phyloP scores from a whole-genome alignment of 2,888 invertebrate genomes.

The Dinocampus coccinellae region DNA sequence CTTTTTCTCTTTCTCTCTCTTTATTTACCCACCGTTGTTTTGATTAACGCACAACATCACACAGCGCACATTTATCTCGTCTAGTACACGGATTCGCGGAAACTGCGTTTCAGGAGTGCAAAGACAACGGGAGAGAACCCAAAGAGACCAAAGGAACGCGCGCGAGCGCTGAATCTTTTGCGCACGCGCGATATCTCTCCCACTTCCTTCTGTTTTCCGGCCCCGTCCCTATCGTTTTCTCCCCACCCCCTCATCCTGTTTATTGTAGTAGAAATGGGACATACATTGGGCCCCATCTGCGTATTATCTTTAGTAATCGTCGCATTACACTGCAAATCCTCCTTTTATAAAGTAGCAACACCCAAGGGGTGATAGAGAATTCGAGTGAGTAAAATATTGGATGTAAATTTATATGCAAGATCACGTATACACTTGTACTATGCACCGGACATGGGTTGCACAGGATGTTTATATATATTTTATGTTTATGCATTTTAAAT shows the following conservation, averaged over 20 bases:
- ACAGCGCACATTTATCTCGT: slow-evolving; percentile 59
- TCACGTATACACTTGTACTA: slow-evolving; percentile 20
- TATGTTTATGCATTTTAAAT: neutral
- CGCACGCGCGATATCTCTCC: slow-evolving; percentile 57
- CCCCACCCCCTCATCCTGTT: slow-evolving; percentile 21
- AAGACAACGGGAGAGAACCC: slow-evolving; percentile 47
- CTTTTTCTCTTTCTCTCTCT: neutral
- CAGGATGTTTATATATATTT: slow-evolving; percentile 11
- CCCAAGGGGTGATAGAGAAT: neutral
- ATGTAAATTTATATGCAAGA: slow-evolving; percentile 14
- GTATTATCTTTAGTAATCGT: neutral
- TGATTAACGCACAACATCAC: slow-evolving; percentile 41
- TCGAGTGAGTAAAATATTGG: neutral
- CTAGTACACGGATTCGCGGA: slow-evolving; percentile 64
- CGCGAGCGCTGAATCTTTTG: slow-evolving; percentile 36
- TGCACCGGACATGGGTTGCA: slow-evolving; percentile 24
- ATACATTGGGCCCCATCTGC: slow-evolving; percentile 23
- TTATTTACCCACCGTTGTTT: slow-evolving; percentile 37
- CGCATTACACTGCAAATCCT: neutral
- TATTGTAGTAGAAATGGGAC: slow-evolving; percentile 18
- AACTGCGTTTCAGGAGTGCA: slow-evolving; percentile 66
- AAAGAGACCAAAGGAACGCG: slow-evolving; percentile 40
- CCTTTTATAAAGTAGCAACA: neutral
- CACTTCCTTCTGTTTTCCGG: slow-evolving; percentile 45
- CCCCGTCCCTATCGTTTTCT: slow-evolving; percentile 45